phyloP scores from a whole-genome alignment of 2,113 vertebrate genomes.

The Hirundichthys speculiger region DNA sequence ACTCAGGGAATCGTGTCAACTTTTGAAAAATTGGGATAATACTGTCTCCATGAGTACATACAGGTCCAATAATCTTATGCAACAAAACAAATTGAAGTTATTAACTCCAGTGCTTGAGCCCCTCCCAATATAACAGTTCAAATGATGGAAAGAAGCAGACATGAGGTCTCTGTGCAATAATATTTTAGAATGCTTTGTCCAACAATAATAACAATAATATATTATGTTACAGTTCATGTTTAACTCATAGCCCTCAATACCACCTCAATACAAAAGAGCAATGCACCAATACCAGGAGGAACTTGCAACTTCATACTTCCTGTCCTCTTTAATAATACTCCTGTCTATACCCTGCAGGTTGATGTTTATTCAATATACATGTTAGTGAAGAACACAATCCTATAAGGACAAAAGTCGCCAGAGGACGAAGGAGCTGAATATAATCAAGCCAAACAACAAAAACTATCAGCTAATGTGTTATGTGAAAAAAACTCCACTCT shows the following conservation, averaged over 20 bases:
- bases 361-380: neutral
- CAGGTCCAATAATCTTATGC: conserved; percentile 8
- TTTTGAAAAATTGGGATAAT: too few species aligned
- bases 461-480: neutral
- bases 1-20: too few species aligned
- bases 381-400: neutral
- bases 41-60: neutral
- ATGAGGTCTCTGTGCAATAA: neutral
- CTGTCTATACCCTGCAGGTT: neutral
- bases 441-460: neutral
- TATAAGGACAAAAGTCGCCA: neutral
- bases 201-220: conserved; percentile 18
- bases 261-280: too few species aligned
- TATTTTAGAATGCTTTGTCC: conserved; percentile 11
- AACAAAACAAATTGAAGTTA: neutral
- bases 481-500: neutral
- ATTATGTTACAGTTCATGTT: conserved; percentile 13
- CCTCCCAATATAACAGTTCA: neutral
- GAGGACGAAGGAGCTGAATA: neutral
- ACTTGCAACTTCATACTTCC: neutral
- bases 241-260: conserved; percentile 17
- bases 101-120: conserved; percentile 7
- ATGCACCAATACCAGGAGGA: neutral
- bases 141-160: conserved; percentile 9
- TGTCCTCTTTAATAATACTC: conserved; percentile 19